Conservation (phyloP, 2,888 invertebrate genomes). For the Melanotus villosus region DNA sequence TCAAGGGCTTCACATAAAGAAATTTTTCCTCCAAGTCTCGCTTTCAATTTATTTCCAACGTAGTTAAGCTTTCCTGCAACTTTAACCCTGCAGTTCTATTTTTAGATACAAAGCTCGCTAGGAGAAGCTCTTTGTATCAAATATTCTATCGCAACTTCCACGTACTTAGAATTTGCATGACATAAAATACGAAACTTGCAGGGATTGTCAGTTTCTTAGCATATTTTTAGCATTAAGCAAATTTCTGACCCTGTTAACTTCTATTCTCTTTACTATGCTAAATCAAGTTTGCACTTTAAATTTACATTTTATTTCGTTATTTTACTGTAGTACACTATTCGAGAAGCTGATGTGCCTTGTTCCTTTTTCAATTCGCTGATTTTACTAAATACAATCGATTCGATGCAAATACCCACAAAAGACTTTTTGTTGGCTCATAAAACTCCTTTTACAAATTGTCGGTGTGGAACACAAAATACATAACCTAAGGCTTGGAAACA, state of each 20-base stretch:
- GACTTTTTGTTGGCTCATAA: background rate
- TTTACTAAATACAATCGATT: background rate
- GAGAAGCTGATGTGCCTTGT: too few relatives aligned
- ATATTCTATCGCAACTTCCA: background rate
- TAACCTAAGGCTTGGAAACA: background rate
- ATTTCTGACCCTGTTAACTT: too few relatives aligned
- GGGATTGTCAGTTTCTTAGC: too few relatives aligned
- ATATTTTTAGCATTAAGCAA: too few relatives aligned
- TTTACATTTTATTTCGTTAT: too few relatives aligned
- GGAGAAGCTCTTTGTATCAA: background rate
- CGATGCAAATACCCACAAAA: background rate
- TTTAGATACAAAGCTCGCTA: background rate
- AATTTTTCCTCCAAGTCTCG: background rate
- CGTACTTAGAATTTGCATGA: background rate
- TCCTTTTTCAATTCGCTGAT: background rate
- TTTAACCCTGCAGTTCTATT: background rate
- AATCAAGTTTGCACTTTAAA: too few relatives aligned
- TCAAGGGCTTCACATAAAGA: background rate
- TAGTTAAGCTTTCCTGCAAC: background rate
- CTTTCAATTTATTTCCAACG: constrained; percentile 1
- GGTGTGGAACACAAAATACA: background rate
- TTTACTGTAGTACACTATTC: too few relatives aligned
- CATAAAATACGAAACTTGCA: too few relatives aligned
- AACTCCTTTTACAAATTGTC: background rate
- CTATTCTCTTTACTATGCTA: too few relatives aligned